These are phyloP conservation scores for Ceratina australensis DNA, from an alignment of 1,140 invertebrate genomes.

Conservation along the genomic window DNA sequence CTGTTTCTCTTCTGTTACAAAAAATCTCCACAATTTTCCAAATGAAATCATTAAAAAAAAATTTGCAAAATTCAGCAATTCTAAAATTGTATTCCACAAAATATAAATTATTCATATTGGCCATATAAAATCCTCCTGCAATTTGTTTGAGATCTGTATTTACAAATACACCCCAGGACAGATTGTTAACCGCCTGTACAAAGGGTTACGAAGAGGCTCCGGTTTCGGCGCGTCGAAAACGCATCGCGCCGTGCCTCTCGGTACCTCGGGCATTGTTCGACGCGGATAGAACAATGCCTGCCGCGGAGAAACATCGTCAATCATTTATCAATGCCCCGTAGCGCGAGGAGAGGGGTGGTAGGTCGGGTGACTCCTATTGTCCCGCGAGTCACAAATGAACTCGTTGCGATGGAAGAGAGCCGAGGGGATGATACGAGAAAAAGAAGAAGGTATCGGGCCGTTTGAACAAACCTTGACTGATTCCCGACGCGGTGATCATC, in stretches of 20 bases:
- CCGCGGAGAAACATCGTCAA: conserved; percentile 38
- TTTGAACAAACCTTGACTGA: conserved; percentile 25
- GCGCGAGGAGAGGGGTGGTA: conserved; percentile 39
- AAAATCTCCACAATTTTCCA: too few species aligned
- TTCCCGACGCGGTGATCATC: background rate
- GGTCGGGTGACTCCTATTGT: too few species aligned
- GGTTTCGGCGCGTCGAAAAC: conserved; percentile 33
- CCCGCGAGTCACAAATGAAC: conserved; percentile 46
- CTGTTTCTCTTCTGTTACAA: too few species aligned
- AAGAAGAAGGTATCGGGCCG: conserved; percentile 3
- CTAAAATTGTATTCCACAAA: too few species aligned
- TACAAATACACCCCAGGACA: too few species aligned
- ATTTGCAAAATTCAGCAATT: too few species aligned
- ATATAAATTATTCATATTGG: too few species aligned
- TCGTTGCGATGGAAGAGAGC: conserved; percentile 21
- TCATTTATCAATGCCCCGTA: conserved; percentile 60
- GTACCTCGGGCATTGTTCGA: conserved; percentile 32
- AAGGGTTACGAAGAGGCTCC: background rate
- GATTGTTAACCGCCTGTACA: too few species aligned
- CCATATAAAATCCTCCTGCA: too few species aligned
- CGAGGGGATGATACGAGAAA: background rate
- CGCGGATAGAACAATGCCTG: conserved; percentile 49
- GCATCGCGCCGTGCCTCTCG: too few species aligned
- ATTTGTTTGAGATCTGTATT: too few species aligned
- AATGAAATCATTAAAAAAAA: too few species aligned